phyloP scores from a whole-genome alignment of 2,113 vertebrate genomes.

The mouse (Mus musculus) region GRCm39 chr5:137434501-137435000 shows the following conservation, averaged over 20 bases:
- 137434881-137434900: slow-evolving; percentile 82
- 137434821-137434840: fast-evolving
- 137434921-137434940: slow-evolving; percentile 82
- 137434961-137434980: slow-evolving; percentile 87
- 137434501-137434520: not conserved
- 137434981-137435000: slow-evolving; percentile 86
- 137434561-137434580: not conserved
- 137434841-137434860: slow-evolving; percentile 87
- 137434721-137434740: slow-evolving; percentile 84
- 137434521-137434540: fast-evolving
- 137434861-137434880: slow-evolving; percentile 86
- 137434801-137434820: slow-evolving; percentile 30
- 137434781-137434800: not conserved
- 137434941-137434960: slow-evolving; percentile 88
- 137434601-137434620: slow-evolving; percentile 89
- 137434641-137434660: slow-evolving; percentile 87
- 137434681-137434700: slow-evolving; percentile 84
- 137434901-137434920: slow-evolving; percentile 86
- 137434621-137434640: slow-evolving; percentile 90
- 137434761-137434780: not conserved
- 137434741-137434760: slow-evolving; percentile 85
- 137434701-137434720: slow-evolving; percentile 63
- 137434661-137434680: slow-evolving; percentile 86
- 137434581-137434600: slow-evolving; percentile 89
- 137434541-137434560: fast-evolving